These are phyloP conservation scores for Falco cherrug DNA, from an alignment of 2,797 vertebrate genomes.

Conservation along the genomic window DNA sequence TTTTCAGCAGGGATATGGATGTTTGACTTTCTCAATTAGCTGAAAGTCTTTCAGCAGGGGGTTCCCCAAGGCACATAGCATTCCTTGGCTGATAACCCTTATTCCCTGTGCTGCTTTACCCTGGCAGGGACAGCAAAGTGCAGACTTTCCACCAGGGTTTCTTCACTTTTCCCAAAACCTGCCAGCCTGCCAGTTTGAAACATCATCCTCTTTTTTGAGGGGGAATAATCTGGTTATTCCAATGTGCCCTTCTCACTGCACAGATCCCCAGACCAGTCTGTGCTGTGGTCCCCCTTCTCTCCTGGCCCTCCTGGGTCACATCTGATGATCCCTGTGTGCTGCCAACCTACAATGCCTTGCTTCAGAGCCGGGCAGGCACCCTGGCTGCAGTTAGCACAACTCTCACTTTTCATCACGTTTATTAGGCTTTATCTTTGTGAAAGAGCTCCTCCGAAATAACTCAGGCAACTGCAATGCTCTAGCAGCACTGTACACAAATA, in stretches of 20 bases:
- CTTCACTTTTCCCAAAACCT: neutral
- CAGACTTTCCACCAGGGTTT: neutral
- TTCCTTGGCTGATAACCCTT: constrained; percentile 13
- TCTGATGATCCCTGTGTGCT: neutral
- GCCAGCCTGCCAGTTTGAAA: neutral
- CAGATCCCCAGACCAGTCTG: neutral
- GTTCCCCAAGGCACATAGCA: neutral
- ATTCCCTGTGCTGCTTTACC: neutral
- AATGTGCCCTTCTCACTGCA: neutral
- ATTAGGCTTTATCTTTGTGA: neutral
- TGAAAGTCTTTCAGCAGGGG: constrained; percentile 45
- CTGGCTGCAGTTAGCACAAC: neutral
- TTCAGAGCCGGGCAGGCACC: neutral
- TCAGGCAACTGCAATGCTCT: neutral
- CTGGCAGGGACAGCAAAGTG: neutral
- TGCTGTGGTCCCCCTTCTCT: neutral
- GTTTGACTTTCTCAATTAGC: constrained; percentile 44
- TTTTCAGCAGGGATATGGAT: constrained; percentile 5
- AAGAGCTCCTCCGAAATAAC: neutral
- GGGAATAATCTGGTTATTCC: neutral
- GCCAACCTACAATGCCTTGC: neutral
- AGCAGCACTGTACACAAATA: constrained; percentile 1
- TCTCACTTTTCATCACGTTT: neutral
- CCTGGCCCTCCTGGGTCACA: fast-evolving
- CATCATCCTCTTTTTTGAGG: neutral